These are phyloP conservation scores for Gallinago nigripennis DNA, from an alignment of 2,797 vertebrate species.

Conservation along the genomic window DNA sequence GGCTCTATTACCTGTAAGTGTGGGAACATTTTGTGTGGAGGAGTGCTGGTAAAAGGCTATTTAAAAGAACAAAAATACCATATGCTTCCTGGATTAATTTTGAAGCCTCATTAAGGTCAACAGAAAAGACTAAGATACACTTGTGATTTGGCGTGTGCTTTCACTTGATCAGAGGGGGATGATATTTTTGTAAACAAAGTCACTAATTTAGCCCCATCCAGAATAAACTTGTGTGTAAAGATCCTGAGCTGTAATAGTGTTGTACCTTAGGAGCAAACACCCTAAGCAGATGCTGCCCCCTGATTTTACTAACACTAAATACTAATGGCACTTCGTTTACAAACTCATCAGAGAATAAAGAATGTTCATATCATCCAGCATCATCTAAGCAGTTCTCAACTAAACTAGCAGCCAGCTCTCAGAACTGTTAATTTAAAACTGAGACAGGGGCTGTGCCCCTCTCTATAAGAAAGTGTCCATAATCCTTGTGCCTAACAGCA, in stretches of 20 bases:
- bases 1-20: slow-evolving; percentile 65
- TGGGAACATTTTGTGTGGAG: slow-evolving; percentile 69
- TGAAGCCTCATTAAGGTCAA: slow-evolving; percentile 77
- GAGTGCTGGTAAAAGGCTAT: slow-evolving; percentile 71
- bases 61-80: slow-evolving; percentile 78
- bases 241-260: slow-evolving; percentile 48
- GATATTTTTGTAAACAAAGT: slow-evolving; percentile 75
- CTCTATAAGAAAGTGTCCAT: neutral
- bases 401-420: neutral
- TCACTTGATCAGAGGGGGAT: slow-evolving; percentile 60
- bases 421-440: neutral
- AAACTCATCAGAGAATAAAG: neutral
- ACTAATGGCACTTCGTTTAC: slow-evolving; percentile 7
- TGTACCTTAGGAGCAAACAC: slow-evolving; percentile 56
- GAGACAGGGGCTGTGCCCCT: neutral
- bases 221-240: slow-evolving; percentile 70
- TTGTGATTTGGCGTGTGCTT: slow-evolving; percentile 71
- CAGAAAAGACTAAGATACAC: slow-evolving; percentile 67
- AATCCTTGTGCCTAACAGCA: neutral
- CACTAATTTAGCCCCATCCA: slow-evolving; percentile 67
- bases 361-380: neutral
- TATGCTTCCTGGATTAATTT: slow-evolving; percentile 76
- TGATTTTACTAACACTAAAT: slow-evolving; percentile 49
- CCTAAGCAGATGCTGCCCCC: neutral
- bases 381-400: neutral